Percentiles rank a stretch among this genome's conserved stretches.
These are phyloP conservation scores for Nasonia vitripennis DNA, from an alignment of 1,140 invertebrate species.

Conservation along the genomic window DNA sequence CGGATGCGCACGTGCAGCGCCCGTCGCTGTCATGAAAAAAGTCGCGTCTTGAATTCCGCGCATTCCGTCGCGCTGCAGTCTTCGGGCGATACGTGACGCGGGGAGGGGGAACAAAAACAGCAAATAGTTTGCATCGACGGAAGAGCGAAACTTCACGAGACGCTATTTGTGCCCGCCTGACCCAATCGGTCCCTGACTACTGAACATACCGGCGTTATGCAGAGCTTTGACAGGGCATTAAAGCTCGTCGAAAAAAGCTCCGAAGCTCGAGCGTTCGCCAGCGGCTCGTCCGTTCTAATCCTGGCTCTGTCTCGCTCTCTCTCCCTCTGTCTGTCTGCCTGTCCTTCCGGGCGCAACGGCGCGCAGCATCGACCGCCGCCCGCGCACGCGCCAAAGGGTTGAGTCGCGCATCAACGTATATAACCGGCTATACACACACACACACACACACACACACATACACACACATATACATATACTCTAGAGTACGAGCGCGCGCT, in stretches of 20 bases:
- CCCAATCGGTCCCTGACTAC: no score
- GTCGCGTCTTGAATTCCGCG: no score
- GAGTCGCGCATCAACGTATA: background rate
- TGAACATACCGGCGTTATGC: no score
- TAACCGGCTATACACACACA: no score
- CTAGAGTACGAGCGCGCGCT: background rate
- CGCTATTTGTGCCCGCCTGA: no score
- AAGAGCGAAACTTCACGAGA: background rate
- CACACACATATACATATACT: background rate
- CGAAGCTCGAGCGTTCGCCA: background rate
- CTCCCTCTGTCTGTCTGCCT: background rate
- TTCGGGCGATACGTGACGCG: no score
- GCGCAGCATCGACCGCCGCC: conserved; percentile 31
- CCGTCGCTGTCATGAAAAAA: no score
- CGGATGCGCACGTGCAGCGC: no score
- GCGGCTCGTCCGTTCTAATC: background rate
- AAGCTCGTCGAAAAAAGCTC: background rate
- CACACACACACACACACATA: no score
- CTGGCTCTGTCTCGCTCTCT: background rate
- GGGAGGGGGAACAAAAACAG: background rate
- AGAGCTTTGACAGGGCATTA: background rate
- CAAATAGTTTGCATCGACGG: background rate
- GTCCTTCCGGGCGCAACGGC: background rate
- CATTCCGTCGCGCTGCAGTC: no score
- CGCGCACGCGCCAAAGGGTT: conserved; percentile 32